Percentiles rank a stretch among this genome's conserved stretches.
Evolutionary conservation across 2,797 vertebrate species (phyloP).

Genomic region (Karalla daura): DNA sequence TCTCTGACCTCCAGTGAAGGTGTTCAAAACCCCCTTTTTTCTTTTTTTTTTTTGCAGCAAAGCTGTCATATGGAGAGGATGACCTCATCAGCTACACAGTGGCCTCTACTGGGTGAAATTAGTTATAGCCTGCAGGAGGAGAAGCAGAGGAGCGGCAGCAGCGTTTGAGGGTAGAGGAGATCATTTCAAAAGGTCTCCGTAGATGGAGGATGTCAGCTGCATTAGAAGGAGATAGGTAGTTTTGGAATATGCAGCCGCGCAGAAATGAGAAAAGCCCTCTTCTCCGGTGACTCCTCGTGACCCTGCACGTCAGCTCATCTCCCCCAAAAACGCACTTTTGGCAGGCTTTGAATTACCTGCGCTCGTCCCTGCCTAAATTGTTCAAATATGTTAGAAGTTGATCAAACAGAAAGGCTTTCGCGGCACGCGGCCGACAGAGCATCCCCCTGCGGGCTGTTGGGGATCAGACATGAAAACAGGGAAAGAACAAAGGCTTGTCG

Average conservation of each 20-base stretch:
- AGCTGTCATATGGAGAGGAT: conserved; percentile 32
- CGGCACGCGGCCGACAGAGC: conserved; percentile 42
- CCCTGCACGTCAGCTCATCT: conserved; percentile 39
- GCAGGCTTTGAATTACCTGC: conserved; percentile 68
- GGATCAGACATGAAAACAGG: conserved; percentile 71
- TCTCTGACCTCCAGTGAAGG: conserved; percentile 36
- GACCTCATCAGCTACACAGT: conserved; percentile 65
- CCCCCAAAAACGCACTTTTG: conserved; percentile 38
- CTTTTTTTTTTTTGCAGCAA: conserved; percentile 9
- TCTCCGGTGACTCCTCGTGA: conserved; percentile 21
- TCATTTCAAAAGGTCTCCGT: conserved; percentile 17
- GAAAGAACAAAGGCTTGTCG: conserved; percentile 74
- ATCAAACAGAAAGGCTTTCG: conserved; percentile 68
- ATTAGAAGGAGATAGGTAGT: conserved; percentile 45
- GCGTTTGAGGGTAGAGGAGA: conserved; percentile 25
- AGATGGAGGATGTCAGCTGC: conserved; percentile 49
- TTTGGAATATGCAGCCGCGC: conserved; percentile 8
- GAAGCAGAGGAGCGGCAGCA: conserved; percentile 6
- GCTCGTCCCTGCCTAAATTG: conserved; percentile 66
- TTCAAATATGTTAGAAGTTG: conserved; percentile 72
- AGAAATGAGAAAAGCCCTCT: conserved; percentile 33
- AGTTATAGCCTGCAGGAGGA: conserved; percentile 37
- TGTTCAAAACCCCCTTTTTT: conserved; percentile 21
- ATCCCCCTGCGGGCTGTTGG: conserved; percentile 61
- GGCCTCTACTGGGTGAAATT: conserved; percentile 69